These are phyloP conservation scores for Oncorhynchus mykiss DNA, from an alignment of 2,113 vertebrate genomes.

Conservation along the genomic window DNA sequence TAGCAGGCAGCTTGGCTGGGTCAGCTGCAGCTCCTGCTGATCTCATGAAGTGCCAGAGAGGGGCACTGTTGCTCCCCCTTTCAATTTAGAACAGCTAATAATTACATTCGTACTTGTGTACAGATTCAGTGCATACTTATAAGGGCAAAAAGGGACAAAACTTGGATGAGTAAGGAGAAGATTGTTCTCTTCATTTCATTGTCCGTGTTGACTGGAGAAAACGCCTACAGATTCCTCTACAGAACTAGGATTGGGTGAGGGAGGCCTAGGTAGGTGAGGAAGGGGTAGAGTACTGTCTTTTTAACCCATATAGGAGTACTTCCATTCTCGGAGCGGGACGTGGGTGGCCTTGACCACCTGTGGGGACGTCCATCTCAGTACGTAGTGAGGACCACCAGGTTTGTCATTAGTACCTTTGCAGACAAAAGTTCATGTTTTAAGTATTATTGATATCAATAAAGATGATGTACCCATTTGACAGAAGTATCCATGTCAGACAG, in stretches of 20 bases:
- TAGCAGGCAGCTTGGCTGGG: not conserved
- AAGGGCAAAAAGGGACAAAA: not conserved
- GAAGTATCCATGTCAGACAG: no score
- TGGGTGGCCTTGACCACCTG: conserved; percentile 90
- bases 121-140: conserved; percentile 30
- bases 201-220: no score
- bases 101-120: not conserved
- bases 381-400: conserved; percentile 88
- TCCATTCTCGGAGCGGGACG: conserved; percentile 83
- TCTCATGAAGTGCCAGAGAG: conserved; percentile 5
- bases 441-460: not conserved
- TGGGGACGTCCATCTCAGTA: conserved; percentile 92
- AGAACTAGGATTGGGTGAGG: not conserved
- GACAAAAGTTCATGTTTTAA: conserved; percentile 1
- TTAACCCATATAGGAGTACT: conserved; percentile 88
- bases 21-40: not conserved
- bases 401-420: conserved; percentile 93
- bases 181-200: not conserved
- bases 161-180: not conserved
- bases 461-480: no score
- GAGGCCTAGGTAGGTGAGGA: not conserved
- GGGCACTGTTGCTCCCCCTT: not conserved
- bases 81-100: not conserved
- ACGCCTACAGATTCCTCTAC: not conserved
- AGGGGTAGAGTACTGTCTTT: not conserved